These are phyloP conservation scores for Sinonovacula constricta DNA, from an alignment of 1,140 invertebrate species.

Conservation along the genomic window DNA sequence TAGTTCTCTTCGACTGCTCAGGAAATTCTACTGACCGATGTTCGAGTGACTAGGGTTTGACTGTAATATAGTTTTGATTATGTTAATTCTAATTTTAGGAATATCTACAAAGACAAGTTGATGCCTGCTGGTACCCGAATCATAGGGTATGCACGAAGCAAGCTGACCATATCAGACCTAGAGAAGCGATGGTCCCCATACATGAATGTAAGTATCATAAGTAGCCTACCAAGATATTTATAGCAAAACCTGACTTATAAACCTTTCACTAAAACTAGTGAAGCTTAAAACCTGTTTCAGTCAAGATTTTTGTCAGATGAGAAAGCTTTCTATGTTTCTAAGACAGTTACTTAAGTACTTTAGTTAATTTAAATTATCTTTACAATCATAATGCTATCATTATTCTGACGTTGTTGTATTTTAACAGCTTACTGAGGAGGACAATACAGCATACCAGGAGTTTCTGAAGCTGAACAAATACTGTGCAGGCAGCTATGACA, in stretches of 20 bases:
- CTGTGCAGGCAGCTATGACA: constrained; percentile 90
- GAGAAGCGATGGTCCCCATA: constrained; percentile 83
- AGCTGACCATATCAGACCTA: constrained; percentile 87
- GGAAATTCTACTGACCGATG: too few species aligned
- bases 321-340: too few species aligned
- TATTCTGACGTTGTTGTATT: too few species aligned
- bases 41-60: too few species aligned
- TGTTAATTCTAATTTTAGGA: constrained; percentile 77
- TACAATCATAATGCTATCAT: too few species aligned
- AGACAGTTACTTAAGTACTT: too few species aligned
- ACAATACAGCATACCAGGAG: constrained; percentile 87
- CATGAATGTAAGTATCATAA: constrained; percentile 89
- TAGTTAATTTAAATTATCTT: too few species aligned
- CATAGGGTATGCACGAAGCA: constrained; percentile 95
- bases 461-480: constrained; percentile 96
- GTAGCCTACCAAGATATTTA: too few species aligned
- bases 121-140: constrained; percentile 93
- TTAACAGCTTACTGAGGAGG: too few species aligned
- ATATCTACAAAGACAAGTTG: constrained; percentile 93
- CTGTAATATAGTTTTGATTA: too few species aligned
- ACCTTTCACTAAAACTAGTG: neutral
- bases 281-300: neutral
- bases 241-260: neutral
- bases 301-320: too few species aligned
- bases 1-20: too few species aligned